phyloP scores from a whole-genome alignment of 2,888 invertebrate species.

The Vannuccia rotundouncinata region DNA sequence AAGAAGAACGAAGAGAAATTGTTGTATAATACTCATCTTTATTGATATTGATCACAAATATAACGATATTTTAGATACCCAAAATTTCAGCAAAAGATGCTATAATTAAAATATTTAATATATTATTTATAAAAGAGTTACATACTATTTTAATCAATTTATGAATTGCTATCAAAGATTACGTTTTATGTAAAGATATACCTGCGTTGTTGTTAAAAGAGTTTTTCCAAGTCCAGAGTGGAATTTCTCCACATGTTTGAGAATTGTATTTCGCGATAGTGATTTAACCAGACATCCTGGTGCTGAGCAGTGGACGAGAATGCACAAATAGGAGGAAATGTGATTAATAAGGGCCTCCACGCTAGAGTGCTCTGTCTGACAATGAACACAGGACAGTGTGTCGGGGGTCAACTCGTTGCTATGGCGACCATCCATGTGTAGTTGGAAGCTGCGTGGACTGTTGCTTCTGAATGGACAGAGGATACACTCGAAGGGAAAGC shows the following conservation, averaged over 20 bases:
- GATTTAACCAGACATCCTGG: conserved; percentile 30
- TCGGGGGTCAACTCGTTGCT: background rate
- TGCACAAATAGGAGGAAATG: background rate
- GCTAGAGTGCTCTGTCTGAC: background rate
- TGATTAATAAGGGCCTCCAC: background rate
- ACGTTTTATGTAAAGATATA: background rate
- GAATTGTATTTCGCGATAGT: background rate
- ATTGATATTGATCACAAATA: too few relatives aligned
- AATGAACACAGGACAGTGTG: background rate
- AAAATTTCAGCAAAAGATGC: too few relatives aligned
- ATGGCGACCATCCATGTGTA: background rate
- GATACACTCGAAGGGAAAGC: background rate
- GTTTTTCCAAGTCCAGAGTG: background rate
- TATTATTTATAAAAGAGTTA: too few relatives aligned
- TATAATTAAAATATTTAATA: too few relatives aligned
- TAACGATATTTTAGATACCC: too few relatives aligned
- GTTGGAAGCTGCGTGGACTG: background rate
- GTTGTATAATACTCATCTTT: background rate
- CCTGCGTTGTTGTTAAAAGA: background rate
- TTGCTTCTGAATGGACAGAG: background rate
- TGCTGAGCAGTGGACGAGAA: conserved; percentile 25
- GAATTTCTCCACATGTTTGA: background rate
- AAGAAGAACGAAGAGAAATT: background rate
- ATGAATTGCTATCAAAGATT: background rate
- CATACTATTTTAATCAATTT: too few relatives aligned